phyloP scores from a whole-genome alignment of 35 echinoderm and acorn worm genomes.

The Chiridota heheva region DNA sequence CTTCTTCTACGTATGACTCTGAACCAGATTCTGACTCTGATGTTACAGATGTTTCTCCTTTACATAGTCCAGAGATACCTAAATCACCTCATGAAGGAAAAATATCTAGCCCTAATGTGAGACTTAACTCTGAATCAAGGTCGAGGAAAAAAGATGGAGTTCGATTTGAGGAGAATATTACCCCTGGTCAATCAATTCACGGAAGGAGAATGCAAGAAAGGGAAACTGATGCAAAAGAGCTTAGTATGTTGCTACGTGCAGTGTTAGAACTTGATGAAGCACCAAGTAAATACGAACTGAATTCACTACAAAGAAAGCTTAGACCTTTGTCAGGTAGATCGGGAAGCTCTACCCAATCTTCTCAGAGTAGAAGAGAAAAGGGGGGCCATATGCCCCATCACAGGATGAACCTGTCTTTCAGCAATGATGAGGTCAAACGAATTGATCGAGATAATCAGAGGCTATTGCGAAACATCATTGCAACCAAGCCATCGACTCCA shows the following conservation, averaged over 20 bases:
- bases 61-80: constrained; percentile 72
- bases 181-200: constrained; percentile 53
- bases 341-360: constrained; percentile 24
- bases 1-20: constrained; percentile 30
- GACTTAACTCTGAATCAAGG: constrained; percentile 2
- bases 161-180: constrained; percentile 23
- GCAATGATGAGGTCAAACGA: constrained; percentile 83
- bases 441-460: constrained; percentile 95
- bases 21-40: constrained; percentile 75
- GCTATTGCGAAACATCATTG: constrained; percentile 76
- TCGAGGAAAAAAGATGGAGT: constrained; percentile 36
- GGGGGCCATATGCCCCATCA: constrained; percentile 75
- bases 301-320: constrained; percentile 40
- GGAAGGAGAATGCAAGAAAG: constrained; percentile 17
- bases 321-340: constrained; percentile 62
- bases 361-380: no score
- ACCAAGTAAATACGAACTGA: constrained; percentile 47
- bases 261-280: constrained; percentile 91
- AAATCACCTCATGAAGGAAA: not conserved
- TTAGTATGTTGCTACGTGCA: constrained; percentile 83
- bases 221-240: constrained; percentile 75
- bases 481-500: constrained; percentile 23
- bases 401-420: constrained; percentile 96
- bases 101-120: constrained; percentile 27
- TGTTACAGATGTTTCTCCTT: constrained; percentile 96